A percentile compares a stretch with the other conserved stretches of the same genome.
Evolutionary conservation across 2,888 invertebrate genomes (phyloP).

Genomic region (Eustalomyia histrio): DNA sequence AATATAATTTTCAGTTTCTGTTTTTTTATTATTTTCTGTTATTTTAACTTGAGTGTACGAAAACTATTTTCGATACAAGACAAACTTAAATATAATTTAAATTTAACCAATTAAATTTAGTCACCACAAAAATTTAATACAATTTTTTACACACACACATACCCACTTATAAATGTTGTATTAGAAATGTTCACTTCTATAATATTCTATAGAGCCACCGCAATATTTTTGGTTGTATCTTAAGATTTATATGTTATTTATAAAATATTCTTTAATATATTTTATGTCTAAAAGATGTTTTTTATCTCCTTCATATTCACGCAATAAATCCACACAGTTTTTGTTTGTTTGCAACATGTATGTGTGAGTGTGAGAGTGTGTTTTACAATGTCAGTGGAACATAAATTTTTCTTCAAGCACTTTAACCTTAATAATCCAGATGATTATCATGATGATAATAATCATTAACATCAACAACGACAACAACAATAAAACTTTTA

Average conservation of each 20-base stretch:
- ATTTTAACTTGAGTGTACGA: too few relatives aligned
- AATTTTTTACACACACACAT: too few relatives aligned
- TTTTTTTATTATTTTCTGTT: too few relatives aligned
- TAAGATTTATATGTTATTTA: slow-evolving; percentile 28
- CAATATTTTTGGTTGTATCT: slow-evolving; percentile 13
- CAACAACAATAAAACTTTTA: slow-evolving; percentile 1
- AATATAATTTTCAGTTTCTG: too few relatives aligned
- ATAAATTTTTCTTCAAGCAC: slow-evolving; percentile 13
- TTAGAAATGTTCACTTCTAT: slow-evolving; percentile 1
- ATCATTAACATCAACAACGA: neutral
- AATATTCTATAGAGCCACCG: neutral
- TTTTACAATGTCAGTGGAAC: slow-evolving; percentile 26
- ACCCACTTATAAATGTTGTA: neutral
- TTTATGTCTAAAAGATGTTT: neutral
- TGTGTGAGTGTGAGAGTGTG: neutral
- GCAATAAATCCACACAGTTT: slow-evolving; percentile 15
- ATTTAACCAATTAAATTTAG: too few relatives aligned
- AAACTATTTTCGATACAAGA: too few relatives aligned
- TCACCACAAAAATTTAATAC: too few relatives aligned
- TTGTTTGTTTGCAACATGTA: neutral
- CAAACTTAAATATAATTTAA: too few relatives aligned
- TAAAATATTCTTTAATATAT: slow-evolving; percentile 1
- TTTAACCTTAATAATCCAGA: slow-evolving; percentile 21
- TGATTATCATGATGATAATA: slow-evolving; percentile 27
- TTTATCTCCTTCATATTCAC: neutral